Evolutionary conservation across 2,797 vertebrate genomes (phyloP).

Genomic region (Enteromius fasciolatus): DNA sequence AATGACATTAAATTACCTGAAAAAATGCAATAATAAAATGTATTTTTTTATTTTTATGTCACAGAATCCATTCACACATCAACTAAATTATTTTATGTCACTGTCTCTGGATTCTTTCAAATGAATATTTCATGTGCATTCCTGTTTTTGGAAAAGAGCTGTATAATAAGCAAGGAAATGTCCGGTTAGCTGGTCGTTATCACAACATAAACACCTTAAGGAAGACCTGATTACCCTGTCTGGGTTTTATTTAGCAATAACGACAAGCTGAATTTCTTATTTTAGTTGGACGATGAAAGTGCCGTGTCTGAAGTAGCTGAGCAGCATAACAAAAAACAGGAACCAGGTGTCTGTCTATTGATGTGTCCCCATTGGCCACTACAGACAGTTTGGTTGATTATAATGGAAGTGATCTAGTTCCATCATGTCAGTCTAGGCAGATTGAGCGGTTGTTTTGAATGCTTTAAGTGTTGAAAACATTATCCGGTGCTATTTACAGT

Average conservation of each 20-base stretch:
- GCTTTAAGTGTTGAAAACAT: constrained; percentile 7
- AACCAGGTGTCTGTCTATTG: constrained; percentile 6
- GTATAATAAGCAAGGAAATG: background rate
- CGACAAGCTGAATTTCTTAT: background rate
- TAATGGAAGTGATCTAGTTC: background rate
- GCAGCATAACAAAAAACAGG: constrained; percentile 1
- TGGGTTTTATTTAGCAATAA: background rate
- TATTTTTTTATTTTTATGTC: background rate
- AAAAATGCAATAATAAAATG: background rate
- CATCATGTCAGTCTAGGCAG: background rate
- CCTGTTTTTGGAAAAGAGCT: background rate
- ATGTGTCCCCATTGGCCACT: background rate
- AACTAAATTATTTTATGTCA: background rate
- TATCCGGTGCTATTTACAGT: background rate
- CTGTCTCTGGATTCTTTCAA: background rate
- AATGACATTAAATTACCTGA: background rate
- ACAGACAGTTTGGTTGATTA: background rate
- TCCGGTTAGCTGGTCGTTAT: background rate
- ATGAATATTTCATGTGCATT: background rate
- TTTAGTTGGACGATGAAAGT: background rate
- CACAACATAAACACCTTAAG: background rate
- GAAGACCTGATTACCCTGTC: background rate
- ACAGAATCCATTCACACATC: background rate
- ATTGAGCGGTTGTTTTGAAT: background rate
- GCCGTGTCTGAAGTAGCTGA: background rate